phyloP scores from a whole-genome alignment of 2,888 invertebrate genomes.

The Lissocephala sabroskyi region DNA sequence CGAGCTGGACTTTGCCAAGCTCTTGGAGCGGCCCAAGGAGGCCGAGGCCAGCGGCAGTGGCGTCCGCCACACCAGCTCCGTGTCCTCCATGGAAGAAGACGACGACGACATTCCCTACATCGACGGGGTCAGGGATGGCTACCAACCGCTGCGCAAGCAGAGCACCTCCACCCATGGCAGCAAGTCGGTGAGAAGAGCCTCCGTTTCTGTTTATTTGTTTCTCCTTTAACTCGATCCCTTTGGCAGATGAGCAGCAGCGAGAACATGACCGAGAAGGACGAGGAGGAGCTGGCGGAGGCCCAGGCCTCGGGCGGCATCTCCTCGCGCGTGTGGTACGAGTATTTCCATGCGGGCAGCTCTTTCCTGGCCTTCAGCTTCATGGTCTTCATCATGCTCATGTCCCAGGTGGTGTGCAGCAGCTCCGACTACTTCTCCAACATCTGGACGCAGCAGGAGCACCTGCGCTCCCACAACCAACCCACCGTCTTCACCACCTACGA shows the following conservation, averaged over 20 bases:
- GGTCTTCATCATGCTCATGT: constrained; percentile 73
- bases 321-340: constrained; percentile 70
- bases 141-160: constrained; percentile 58
- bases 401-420: constrained; percentile 76
- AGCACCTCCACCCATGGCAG: constrained; percentile 46
- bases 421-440: constrained; percentile 78
- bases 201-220: neutral
- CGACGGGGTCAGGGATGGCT: constrained; percentile 67
- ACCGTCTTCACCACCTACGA: constrained; percentile 66
- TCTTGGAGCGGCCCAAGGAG: constrained; percentile 70
- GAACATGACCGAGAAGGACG: constrained; percentile 47
- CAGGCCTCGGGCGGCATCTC: constrained; percentile 72
- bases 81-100: constrained; percentile 37
- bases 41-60: constrained; percentile 30
- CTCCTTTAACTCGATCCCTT: neutral
- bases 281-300: constrained; percentile 66
- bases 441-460: constrained; percentile 74
- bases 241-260: constrained; percentile 55
- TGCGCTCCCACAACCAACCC: constrained; percentile 54
- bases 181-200: constrained; percentile 54
- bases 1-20: constrained; percentile 74
- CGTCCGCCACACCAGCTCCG: constrained; percentile 5
- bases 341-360: constrained; percentile 74
- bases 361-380: constrained; percentile 72
- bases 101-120: constrained; percentile 72